These are phyloP conservation scores for Homarus americanus DNA, from an alignment of 1,140 invertebrate species.

Conservation along the genomic window DNA sequence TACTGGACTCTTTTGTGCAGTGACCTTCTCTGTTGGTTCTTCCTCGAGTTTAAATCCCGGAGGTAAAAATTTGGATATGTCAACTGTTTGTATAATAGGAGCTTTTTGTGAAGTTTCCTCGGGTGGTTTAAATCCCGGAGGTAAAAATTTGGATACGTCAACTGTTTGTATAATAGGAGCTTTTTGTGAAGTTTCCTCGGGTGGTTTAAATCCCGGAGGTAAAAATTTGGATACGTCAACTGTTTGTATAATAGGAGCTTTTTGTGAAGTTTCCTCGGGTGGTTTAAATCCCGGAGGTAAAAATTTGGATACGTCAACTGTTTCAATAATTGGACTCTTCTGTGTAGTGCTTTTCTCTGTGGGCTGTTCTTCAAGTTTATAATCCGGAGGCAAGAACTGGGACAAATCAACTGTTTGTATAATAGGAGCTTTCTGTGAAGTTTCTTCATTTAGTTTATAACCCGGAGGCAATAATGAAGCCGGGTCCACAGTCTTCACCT, in stretches of 20 bases:
- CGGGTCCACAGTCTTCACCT: slow-evolving; percentile 25
- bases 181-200: neutral
- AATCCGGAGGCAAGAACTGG: slow-evolving; percentile 29
- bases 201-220: slow-evolving; percentile 81
- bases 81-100: slow-evolving; percentile 32
- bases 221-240: slow-evolving; percentile 75
- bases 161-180: slow-evolving; percentile 75
- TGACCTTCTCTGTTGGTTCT: slow-evolving; percentile 71
- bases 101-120: slow-evolving; percentile 59
- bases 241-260: slow-evolving; percentile 9
- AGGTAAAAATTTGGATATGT: slow-evolving; percentile 78
- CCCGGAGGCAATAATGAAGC: slow-evolving; percentile 36
- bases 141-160: slow-evolving; percentile 83
- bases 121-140: slow-evolving; percentile 81
- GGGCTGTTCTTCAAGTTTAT: slow-evolving; percentile 19
- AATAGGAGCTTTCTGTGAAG: neutral
- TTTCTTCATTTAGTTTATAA: slow-evolving; percentile 21
- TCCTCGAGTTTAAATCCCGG: slow-evolving; percentile 81
- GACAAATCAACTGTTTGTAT: slow-evolving; percentile 36
- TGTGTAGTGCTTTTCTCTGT: neutral
- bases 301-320: slow-evolving; percentile 80
- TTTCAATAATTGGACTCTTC: slow-evolving; percentile 16
- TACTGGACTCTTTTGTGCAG: neutral
- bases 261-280: slow-evolving; percentile 9
- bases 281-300: slow-evolving; percentile 81